Evolutionary conservation across 2,888 invertebrate genomes (phyloP).

Genomic region (Operophtera brumata): DNA sequence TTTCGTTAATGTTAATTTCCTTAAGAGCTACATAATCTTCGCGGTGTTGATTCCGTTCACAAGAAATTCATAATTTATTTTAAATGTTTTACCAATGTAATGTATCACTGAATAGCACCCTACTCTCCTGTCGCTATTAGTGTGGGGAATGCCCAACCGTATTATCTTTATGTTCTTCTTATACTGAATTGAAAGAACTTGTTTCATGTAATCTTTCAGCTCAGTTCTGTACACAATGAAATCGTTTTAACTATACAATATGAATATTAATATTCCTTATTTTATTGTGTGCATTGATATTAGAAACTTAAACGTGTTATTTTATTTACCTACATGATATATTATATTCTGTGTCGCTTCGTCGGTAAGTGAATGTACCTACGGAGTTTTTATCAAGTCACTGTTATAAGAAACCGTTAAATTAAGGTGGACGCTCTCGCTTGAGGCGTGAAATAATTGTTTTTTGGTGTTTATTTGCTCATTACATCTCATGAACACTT

Average conservation of each 20-base stretch:
- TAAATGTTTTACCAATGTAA: conserved; percentile 55
- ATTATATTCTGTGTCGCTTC: conserved; percentile 63
- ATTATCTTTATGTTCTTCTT: conserved; percentile 45
- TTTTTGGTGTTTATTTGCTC: too few species aligned
- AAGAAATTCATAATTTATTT: conserved; percentile 8
- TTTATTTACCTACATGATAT: conserved; percentile 41
- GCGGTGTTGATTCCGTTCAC: neutral
- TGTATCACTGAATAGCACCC: conserved; percentile 73
- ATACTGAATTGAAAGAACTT: conserved; percentile 42
- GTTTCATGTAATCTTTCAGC: conserved; percentile 23
- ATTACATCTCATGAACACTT: too few species aligned
- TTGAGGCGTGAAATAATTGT: too few species aligned
- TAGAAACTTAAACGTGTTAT: conserved; percentile 29
- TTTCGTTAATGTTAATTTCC: neutral
- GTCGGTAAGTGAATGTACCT: conserved; percentile 55
- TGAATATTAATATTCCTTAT: conserved; percentile 8
- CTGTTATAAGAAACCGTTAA: too few species aligned
- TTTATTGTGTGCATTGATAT: conserved; percentile 23
- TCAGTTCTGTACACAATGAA: conserved; percentile 40
- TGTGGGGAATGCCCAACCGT: conserved; percentile 64
- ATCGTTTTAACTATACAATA: neutral
- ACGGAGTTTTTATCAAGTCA: neutral
- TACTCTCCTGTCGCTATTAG: conserved; percentile 75
- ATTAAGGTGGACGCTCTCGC: too few species aligned
- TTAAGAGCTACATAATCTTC: neutral